Conservation (phyloP, 2,797 vertebrate genomes). For the Tokudaia tokunoshimensis region DNA sequence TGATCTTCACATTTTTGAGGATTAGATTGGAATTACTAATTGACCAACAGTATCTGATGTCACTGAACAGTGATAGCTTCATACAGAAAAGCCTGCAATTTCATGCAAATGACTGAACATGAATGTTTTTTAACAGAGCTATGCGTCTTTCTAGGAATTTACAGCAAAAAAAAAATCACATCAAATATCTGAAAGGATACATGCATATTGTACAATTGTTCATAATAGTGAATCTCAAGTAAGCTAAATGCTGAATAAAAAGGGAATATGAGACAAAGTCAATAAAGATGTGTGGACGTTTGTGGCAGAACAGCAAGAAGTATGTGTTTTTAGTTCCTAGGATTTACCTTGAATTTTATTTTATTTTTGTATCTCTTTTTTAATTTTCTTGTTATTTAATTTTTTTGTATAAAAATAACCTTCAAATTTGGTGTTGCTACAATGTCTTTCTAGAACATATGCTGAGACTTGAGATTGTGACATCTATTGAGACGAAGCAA, state of each 20-base stretch:
- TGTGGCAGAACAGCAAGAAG: background rate
- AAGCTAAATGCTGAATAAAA: background rate
- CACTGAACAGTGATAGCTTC: background rate
- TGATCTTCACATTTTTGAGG: background rate
- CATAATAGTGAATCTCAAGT: background rate
- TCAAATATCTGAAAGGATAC: background rate
- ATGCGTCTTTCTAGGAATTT: background rate
- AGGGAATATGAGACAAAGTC: background rate
- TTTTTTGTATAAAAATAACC: background rate
- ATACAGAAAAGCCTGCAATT: background rate
- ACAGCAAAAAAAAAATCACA: background rate
- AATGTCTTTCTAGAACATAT: background rate
- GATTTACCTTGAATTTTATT: background rate
- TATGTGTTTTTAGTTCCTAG: background rate
- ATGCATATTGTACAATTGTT: background rate
- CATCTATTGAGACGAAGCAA: background rate
- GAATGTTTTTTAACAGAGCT: background rate
- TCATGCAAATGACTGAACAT: background rate
- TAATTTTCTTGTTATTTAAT: constrained; percentile 17
- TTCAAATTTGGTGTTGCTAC: background rate
- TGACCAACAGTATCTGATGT: background rate
- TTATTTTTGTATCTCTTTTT: background rate
- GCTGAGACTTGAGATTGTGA: background rate
- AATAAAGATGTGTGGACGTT: background rate
- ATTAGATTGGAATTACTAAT: background rate